Conservation (phyloP, 2,888 invertebrate species). For the Dynastes grantii region DNA sequence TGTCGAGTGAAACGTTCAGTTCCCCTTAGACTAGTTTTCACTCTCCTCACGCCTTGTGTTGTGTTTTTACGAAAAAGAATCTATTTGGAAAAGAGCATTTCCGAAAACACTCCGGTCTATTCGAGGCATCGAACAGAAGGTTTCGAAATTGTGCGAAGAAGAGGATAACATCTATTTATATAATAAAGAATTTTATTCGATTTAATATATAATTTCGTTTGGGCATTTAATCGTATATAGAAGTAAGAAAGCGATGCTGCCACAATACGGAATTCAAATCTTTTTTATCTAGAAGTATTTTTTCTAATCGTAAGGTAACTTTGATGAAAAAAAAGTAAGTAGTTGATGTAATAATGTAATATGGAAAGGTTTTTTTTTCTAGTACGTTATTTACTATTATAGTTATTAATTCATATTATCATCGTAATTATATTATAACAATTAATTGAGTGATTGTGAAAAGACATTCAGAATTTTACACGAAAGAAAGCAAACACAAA, state of each 20-base stretch:
- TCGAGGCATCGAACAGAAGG: neutral
- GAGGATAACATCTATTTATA: neutral
- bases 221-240: neutral
- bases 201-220: neutral
- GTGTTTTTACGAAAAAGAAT: conserved; percentile 90
- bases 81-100: conserved; percentile 89
- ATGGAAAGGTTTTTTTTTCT: neutral
- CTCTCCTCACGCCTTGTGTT: conserved; percentile 81
- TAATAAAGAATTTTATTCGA: too few species aligned
- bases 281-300: conserved; percentile 17
- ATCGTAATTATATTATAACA: neutral
- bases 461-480: neutral
- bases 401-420: neutral
- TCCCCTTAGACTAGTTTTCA: conserved; percentile 67
- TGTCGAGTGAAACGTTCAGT: conserved; percentile 66
- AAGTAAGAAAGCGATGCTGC: neutral
- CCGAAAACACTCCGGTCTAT: conserved; percentile 86
- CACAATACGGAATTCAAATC: neutral
- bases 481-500: too few species aligned
- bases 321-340: neutral
- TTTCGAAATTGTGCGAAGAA: neutral
- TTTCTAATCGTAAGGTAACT: conserved; percentile 4
- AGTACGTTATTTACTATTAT: neutral
- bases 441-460: neutral
- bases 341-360: neutral